phyloP scores from a whole-genome alignment of 2,113 vertebrate genomes.

The Macrotus californicus region DNA sequence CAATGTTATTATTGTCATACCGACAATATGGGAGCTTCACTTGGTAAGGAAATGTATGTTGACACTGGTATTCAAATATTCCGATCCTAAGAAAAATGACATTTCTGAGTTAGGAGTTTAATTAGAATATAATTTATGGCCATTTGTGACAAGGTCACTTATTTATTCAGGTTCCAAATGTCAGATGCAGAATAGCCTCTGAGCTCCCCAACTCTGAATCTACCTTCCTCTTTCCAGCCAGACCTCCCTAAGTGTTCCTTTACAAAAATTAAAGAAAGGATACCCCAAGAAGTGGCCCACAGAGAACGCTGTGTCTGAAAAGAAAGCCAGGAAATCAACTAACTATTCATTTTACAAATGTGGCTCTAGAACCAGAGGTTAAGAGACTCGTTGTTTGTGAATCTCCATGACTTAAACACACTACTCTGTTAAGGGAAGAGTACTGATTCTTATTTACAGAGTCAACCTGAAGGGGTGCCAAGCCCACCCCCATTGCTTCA shows the following conservation, averaged over 20 bases:
- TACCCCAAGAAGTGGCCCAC: background rate
- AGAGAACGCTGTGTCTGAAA: background rate
- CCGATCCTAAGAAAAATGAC: constrained; percentile 77
- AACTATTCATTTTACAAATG: background rate
- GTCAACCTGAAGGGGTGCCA: background rate
- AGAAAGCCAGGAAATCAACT: background rate
- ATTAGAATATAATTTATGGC: background rate
- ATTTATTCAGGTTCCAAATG: background rate
- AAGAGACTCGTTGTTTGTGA: background rate
- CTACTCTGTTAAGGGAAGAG: background rate
- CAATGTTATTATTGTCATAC: too few relatives aligned
- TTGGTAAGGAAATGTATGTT: constrained; percentile 93
- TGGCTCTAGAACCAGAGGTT: background rate
- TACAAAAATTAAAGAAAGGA: background rate
- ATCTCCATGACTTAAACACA: background rate
- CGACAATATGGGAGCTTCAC: constrained; percentile 88
- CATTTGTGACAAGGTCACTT: background rate
- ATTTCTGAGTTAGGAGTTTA: background rate
- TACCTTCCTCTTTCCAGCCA: background rate
- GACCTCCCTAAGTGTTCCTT: background rate
- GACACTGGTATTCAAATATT: constrained; percentile 98
- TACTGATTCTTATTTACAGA: background rate
- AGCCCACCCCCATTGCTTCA: background rate
- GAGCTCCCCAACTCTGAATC: background rate
- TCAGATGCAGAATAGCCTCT: background rate